Conservation (phyloP, 2,888 invertebrate species). For the Diogma glabrata region DNA sequence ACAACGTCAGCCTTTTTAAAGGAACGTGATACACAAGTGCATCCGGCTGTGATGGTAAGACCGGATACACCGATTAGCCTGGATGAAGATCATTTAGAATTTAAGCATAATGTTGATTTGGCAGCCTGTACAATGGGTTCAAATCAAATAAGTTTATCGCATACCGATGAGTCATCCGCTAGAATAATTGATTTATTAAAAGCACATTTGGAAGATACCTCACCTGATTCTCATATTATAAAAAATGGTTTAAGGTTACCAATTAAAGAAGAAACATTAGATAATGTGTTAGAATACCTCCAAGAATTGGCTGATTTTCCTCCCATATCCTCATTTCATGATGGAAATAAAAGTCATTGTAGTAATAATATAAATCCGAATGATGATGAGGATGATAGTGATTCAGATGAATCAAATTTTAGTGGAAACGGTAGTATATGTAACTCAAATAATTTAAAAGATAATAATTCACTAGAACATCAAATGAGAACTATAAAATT, state of each 20-base stretch:
- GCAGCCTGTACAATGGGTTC: conserved; percentile 35
- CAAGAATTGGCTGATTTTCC: not conserved
- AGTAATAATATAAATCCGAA: conserved; percentile 9
- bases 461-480: not conserved
- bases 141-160: conserved; percentile 30
- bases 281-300: not conserved
- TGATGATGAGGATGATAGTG: conserved; percentile 14
- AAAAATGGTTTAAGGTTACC: not conserved
- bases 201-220: conserved; percentile 31
- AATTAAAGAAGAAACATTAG: not conserved
- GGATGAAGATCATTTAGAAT: conserved; percentile 29
- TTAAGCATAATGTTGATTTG: conserved; percentile 33
- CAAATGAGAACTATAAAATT: not conserved
- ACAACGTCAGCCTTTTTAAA: conserved; percentile 22
- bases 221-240: conserved; percentile 22
- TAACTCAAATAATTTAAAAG: conserved; percentile 3
- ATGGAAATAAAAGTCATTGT: conserved; percentile 11
- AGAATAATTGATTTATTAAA: conserved; percentile 19
- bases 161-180: conserved; percentile 4
- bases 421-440: conserved; percentile 17
- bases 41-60: conserved; percentile 15
- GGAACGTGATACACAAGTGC: conserved; percentile 22
- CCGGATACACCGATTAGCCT: conserved; percentile 32
- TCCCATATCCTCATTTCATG: too few species aligned
- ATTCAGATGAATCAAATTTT: conserved; percentile 20